Base-by-base conservation (phyloP, 2,888 invertebrate genomes). In the Theodoxus fluviatilis region DNA sequence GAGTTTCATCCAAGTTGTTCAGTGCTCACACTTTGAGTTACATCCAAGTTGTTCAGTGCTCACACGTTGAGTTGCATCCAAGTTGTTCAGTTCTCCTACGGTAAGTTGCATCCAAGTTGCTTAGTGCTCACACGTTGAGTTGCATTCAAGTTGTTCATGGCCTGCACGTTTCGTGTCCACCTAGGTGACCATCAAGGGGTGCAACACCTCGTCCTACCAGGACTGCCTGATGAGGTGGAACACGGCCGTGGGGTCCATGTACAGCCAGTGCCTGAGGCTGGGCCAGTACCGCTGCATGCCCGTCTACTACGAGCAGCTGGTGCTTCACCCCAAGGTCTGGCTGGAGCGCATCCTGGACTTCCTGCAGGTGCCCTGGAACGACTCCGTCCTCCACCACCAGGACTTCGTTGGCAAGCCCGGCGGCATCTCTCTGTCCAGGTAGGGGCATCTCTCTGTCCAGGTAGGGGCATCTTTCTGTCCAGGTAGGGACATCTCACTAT, bases 181-280 rank as follows among this genome's bases (percentile, higher is more conserved):
- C 81, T 95, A 96, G 91, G 91, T 92, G 65, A 92, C 92, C 52
- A 94, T 95, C 84, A 93, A 94, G 18, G 98, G 97, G 61, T 98
- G 98, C 90, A 96, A 98, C 90, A 90, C 98, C 87, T 91, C 92
- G 79, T 94, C 93, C 88, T 97, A 96, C 89, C 92, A 95, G 38
- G 76, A 97, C 89, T 98, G 98, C 88, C 90, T 99, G 89, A 92
- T 91, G 81, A 96, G 96, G 89, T 99, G 98, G 98, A 98, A 98
- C 89, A 92, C 92, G 84, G 96, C 96, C 55, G 94, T 96, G 84
- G 93, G 94, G 88, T 91, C 93, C 73, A 99, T 98, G 98, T 93
- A 79, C 66, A 69, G 72, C 6, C 78, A 86, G 78, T 83, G 80
- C 79, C 63, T 78, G 64, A 73, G 74, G 52, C 78, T 81, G 28